These are phyloP conservation scores for Thalassoma bifasciatum DNA, from an alignment of 2,113 vertebrate genomes.

Conservation along the genomic window DNA sequence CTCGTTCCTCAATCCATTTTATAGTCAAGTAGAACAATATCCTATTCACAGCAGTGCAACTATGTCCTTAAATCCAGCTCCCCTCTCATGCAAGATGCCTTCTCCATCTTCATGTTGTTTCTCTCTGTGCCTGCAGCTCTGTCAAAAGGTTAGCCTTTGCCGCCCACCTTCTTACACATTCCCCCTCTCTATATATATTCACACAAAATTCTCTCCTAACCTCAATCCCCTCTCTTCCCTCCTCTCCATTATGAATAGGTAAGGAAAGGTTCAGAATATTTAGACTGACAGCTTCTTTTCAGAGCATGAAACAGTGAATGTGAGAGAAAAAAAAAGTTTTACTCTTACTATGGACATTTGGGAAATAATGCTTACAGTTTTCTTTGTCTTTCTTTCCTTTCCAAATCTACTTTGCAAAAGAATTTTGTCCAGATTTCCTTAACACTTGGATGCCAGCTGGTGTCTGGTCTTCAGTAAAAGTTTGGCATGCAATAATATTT, in stretches of 20 bases:
- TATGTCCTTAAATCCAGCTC: slow-evolving; percentile 24
- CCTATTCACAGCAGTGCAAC: slow-evolving; percentile 36
- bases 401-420: not conserved
- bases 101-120: slow-evolving; percentile 42
- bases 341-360: not conserved
- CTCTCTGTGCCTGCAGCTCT: slow-evolving; percentile 35
- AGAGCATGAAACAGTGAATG: not conserved
- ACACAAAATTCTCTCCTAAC: slow-evolving; percentile 25
- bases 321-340: not conserved
- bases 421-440: not conserved
- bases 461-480: slow-evolving; percentile 14
- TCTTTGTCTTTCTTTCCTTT: not conserved
- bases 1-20: slow-evolving; percentile 27
- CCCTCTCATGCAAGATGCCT: slow-evolving; percentile 20
- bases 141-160: slow-evolving; percentile 61
- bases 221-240: slow-evolving; percentile 21
- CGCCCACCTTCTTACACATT: slow-evolving; percentile 35
- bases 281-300: not conserved
- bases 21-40: slow-evolving; percentile 39
- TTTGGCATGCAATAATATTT: slow-evolving; percentile 6
- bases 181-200: slow-evolving; percentile 9
- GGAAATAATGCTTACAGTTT: not conserved
- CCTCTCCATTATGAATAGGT: not conserved
- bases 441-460: slow-evolving; percentile 21
- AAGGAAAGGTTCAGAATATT: slow-evolving; percentile 5